A percentile compares a stretch with the other conserved stretches of the same genome.
phyloP scores from a whole-genome alignment of 92 coral and sea anemone species.

The Heliopora coerulea region DNA sequence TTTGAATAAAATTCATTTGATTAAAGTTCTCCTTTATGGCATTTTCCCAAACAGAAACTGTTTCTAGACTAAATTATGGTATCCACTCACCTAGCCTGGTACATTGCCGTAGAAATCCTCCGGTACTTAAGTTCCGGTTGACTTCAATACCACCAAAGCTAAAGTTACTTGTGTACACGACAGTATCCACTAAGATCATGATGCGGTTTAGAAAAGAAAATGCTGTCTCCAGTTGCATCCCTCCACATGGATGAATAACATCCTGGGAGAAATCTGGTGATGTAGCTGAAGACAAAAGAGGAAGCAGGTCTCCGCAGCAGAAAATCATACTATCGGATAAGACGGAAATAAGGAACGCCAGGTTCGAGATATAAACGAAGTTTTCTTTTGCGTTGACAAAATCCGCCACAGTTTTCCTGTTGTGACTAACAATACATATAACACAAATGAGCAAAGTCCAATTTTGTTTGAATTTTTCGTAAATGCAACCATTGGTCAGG shows the following conservation, averaged over 20 bases:
- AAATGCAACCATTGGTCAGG: no score
- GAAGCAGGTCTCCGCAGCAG: slow-evolving; percentile 97
- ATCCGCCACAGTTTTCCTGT: slow-evolving; percentile 95
- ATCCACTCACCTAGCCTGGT: slow-evolving; percentile 79
- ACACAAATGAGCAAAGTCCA: background rate
- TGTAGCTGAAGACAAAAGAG: slow-evolving; percentile 91
- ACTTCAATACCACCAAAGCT: slow-evolving; percentile 96
- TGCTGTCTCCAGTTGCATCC: slow-evolving; percentile 96
- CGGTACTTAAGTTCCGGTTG: slow-evolving; percentile 84
- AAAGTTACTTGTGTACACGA: slow-evolving; percentile 94
- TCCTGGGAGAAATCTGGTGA: slow-evolving; percentile 99
- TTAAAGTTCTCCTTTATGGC: no score
- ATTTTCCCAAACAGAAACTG: no score
- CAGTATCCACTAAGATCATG: slow-evolving; percentile 94
- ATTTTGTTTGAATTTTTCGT: no score
- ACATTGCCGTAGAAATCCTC: slow-evolving; percentile 96
- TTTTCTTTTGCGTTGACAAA: slow-evolving; percentile 96
- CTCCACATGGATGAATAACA: slow-evolving; percentile 99
- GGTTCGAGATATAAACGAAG: slow-evolving; percentile 85
- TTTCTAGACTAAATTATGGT: background rate
- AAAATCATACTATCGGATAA: slow-evolving; percentile 94
- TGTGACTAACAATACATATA: slow-evolving; percentile 61
- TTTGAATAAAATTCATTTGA: no score
- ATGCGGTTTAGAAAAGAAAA: slow-evolving; percentile 97
- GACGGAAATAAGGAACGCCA: slow-evolving; percentile 95